Evolutionary conservation across 1,140 invertebrate genomes (phyloP), one percentile per base, ranked within the genome.

Genomic region (Anastrepha ludens): DNA sequence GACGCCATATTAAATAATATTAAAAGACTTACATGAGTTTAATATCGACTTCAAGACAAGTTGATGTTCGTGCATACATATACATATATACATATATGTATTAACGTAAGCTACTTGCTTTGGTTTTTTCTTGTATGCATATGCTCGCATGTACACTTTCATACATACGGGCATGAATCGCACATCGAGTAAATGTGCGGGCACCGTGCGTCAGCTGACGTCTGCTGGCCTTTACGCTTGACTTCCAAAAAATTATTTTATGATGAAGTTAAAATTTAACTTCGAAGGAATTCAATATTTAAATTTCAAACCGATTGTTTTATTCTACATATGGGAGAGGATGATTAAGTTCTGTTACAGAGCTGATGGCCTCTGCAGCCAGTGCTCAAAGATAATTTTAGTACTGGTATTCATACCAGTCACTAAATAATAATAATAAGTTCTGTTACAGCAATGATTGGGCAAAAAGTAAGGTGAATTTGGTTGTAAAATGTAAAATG

Each of bases 21-120:
- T 74, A 74, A 74, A 47, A 74, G 8, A 74, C 70, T 47, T 74
- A n/a, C 15, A 74, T 74, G 70, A 74, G 70, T 74, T 47, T 74
- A 74, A 74, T 74, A 74, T 74, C 13, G 39, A 74, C 9, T 47
- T 74, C 7, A 47, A 47, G 47, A 50, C 41, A 74, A 47, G 2
- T 13, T 74, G 65, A 41, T 70, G 65, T 41, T n/a, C 29, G 15
- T 74, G 9, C n/a, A 44, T 74, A 39, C 41, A 47, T 41, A 7
- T 8, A 29, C 15, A 5, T 3, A 20, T 20, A 9, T 6, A 6
- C 15, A 20, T 8, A 64, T 20, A 9, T 29, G 20, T 7, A 64
- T 64, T 5, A 4, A 6, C 20, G 3, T 29, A 5, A 29, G 29
- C 29, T 0, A 29, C 29, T 29, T 29, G 29, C 29, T 29, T 29